Evolutionary conservation across 2,797 vertebrate species (phyloP).

Genomic region (Ceyx erithaca): DNA sequence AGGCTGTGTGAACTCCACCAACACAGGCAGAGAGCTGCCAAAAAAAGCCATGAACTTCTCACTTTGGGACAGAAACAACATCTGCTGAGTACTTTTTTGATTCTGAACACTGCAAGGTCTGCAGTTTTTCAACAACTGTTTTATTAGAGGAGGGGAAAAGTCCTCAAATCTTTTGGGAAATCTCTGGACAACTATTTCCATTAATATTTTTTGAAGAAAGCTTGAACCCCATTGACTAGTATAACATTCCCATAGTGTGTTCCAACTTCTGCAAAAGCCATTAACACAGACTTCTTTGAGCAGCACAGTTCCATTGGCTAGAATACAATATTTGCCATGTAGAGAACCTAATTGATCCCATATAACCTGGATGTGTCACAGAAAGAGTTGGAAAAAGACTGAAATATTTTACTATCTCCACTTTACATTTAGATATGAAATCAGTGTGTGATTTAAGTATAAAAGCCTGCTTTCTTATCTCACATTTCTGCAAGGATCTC

Average conservation of each 20-base stretch:
- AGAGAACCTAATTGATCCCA: background rate
- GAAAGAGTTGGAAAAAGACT: background rate
- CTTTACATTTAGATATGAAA: background rate
- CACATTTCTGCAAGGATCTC: background rate
- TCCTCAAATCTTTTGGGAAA: conserved; percentile 72
- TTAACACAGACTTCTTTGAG: conserved; percentile 37
- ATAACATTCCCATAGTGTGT: conserved; percentile 68
- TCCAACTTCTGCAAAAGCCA: conserved; percentile 70
- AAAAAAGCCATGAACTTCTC: background rate
- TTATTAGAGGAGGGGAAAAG: conserved; percentile 39
- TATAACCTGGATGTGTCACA: background rate
- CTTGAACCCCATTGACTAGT: conserved; percentile 44
- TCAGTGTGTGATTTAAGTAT: background rate
- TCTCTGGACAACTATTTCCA: conserved; percentile 64
- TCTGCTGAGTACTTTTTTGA: conserved; percentile 45
- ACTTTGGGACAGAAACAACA: conserved; percentile 20
- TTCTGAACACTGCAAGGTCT: conserved; percentile 44
- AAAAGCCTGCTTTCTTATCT: background rate
- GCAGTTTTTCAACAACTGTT: conserved; percentile 55
- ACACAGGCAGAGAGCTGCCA: background rate
- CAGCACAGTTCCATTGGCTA: background rate
- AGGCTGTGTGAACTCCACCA: conserved; percentile 2
- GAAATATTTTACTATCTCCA: background rate
- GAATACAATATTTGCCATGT: background rate
- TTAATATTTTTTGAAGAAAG: conserved; percentile 68